Evolutionary conservation across 2,888 invertebrate species (phyloP).

Genomic region (Synanthedon myopaeformis): DNA sequence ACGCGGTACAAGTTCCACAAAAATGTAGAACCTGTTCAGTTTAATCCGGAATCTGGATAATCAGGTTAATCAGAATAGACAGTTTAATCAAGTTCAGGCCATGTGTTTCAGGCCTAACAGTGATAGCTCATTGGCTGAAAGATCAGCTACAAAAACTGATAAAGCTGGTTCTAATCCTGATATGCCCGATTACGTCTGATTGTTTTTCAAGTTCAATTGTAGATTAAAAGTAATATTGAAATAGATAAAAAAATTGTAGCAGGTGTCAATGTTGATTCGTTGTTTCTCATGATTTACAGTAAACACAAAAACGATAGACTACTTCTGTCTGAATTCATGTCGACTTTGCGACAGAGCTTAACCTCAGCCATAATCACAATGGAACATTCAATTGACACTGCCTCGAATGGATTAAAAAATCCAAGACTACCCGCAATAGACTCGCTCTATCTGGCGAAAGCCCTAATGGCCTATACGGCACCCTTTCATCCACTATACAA

Average conservation of each 20-base stretch:
- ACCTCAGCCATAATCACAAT: conserved; percentile 30
- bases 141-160: no score
- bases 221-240: not conserved
- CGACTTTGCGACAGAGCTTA: conserved; percentile 75
- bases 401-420: conserved; percentile 25
- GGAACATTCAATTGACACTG: conserved; percentile 12
- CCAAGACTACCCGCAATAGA: conserved; percentile 71
- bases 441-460: conserved; percentile 78
- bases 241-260: not conserved
- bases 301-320: conserved; percentile 74
- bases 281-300: conserved; percentile 23
- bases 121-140: no score
- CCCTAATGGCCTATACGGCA: conserved; percentile 77
- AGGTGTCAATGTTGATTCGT: no score
- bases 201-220: no score
- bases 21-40: no score
- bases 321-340: conserved; percentile 76
- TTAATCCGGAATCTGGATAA: no score
- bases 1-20: no score
- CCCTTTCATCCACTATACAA: conserved; percentile 82
- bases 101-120: no score
- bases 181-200: no score
- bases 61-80: no score
- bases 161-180: no score
- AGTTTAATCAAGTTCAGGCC: no score